phyloP scores from a whole-genome alignment of 2,797 vertebrate species.

The Todus mexicanus region DNA sequence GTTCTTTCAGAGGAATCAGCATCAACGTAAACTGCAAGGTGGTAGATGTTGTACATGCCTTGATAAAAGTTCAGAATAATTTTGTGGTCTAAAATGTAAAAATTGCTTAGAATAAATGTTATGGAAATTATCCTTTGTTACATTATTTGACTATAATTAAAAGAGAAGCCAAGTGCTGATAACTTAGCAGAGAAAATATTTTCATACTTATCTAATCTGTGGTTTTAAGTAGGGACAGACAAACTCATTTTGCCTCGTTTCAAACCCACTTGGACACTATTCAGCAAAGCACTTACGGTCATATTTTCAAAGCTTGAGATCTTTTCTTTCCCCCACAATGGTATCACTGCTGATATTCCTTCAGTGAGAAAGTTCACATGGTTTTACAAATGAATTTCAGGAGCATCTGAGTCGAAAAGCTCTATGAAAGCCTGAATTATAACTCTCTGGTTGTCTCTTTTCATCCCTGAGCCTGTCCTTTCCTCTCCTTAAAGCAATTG shows the following conservation, averaged over 20 bases:
- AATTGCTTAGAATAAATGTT: conserved; percentile 32
- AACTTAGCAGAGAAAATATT: conserved; percentile 40
- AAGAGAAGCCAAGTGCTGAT: conserved; percentile 15
- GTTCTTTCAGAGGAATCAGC: not conserved
- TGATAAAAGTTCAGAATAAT: conserved; percentile 43
- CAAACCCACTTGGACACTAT: conserved; percentile 55
- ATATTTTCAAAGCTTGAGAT: conserved; percentile 59
- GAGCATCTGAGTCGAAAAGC: conserved; percentile 39
- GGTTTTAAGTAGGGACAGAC: conserved; percentile 59
- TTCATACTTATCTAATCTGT: conserved; percentile 43
- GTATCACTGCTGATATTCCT: conserved; percentile 61
- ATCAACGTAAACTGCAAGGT: conserved; percentile 6
- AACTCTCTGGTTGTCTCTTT: conserved; percentile 39
- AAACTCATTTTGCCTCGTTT: conserved; percentile 62
- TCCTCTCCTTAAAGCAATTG: conserved; percentile 26
- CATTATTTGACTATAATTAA: conserved; percentile 38
- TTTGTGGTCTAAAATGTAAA: conserved; percentile 16
- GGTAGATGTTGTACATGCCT: not conserved
- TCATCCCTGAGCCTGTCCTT: conserved; percentile 20
- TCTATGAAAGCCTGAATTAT: conserved; percentile 42
- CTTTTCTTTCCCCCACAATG: conserved; percentile 57
- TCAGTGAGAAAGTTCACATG: conserved; percentile 62
- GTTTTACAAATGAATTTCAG: conserved; percentile 57
- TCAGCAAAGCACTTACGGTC: conserved; percentile 38
- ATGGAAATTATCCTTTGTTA: conserved; percentile 47